Evolutionary conservation across 1,140 invertebrate species (phyloP), one percentile per base, ranked within the genome.

Genomic region (Drosophila orosa): DNA sequence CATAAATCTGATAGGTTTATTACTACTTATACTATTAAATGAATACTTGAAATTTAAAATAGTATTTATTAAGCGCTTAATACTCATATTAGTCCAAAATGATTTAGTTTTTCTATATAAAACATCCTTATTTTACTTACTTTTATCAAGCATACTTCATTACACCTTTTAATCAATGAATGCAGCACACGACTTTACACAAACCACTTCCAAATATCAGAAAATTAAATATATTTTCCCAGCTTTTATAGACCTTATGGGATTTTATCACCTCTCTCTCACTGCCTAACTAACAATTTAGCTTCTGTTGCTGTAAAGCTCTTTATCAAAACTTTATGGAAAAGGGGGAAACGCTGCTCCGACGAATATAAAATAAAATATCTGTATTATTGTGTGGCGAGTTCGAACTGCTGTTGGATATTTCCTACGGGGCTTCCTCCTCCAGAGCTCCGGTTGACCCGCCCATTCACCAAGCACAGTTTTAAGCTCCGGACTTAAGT

Each of bases 401-500:
- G 55, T 60, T 42, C 55, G 65, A 67, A 40, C 59, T 68, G 45
- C 45, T 68, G 65, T n/a, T 68, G 33, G 65, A 66, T 68, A 63
- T 52, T 68, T 68, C 65, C 65, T 66, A 31, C 3, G 35, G 35
- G 22, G 55, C 31, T 74, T 50, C 69, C 37, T 57, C 9, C n/a
- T 9, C 27, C 12, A 3, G 19, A 15, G 22, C 22, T 12, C 33
- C n/a, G 44, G 35, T 56, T 27, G 40, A 65, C 61, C 65, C 60
- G 48, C 35, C 56, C 48, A 37, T 56, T 39, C 22, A 29, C 35
- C 27, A 24, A 15, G 37, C 17, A 37, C n/a, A 35, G 40, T 63
- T 74, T 60, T 62, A 74, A 68, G 60, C 45, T 47, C 15, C 52
- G 52, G 54, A 61, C 78, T 87, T 86, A 82, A 82, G 80, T 79